Evolutionary conservation across 2,797 vertebrate genomes (phyloP), one percentile per base, ranked within the genome.

Genomic region (Acanthis flammea): DNA sequence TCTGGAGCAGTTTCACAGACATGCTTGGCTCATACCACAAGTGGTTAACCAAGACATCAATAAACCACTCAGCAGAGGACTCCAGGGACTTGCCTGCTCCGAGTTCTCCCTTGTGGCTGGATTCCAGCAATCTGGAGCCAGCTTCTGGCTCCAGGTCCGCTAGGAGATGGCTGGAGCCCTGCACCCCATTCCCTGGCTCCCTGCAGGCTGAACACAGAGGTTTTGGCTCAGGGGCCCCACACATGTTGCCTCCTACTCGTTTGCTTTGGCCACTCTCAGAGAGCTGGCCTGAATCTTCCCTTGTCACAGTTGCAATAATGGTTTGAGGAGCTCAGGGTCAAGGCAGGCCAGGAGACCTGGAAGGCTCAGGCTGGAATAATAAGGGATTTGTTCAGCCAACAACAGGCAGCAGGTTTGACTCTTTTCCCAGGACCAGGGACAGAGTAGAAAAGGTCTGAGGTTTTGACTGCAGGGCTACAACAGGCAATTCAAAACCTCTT

Each of bases 41-140:
- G 91, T 95, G 95, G 94, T 94, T 96, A 96, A 96, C 96, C 94
- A 92, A 92, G 81, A 86, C 76, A 86, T 94, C 94, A 95, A 92
- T 95, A 95, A 96, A 89, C 42, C 81, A 55, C 96, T 94, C 94
- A 92, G 73, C 19, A 1, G 70, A 93, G 79, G 75, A 86, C 82
- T 91, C 81, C 70, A 22, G 89, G 86, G 68, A 91, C 65, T 95
- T 39, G 84, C 91, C 87, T 94, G 55, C 2, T 3, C 72, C 4
- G 12, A 83, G 37, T 22, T 91, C 73, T 94, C 54, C 67, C 62
- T 71, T 78, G 85, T 0, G 12, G 87, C 60, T 78, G 85, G 41
- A 84, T 95, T 94, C 95, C 85, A 90, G 82, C 4, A 14, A 35
- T 0, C 0, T 27, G 58, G 84, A 88, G 62, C 41, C 1, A 1